phyloP scores from a whole-genome alignment of 2,113 vertebrate genomes.

The Anolis carolinensis region DNA sequence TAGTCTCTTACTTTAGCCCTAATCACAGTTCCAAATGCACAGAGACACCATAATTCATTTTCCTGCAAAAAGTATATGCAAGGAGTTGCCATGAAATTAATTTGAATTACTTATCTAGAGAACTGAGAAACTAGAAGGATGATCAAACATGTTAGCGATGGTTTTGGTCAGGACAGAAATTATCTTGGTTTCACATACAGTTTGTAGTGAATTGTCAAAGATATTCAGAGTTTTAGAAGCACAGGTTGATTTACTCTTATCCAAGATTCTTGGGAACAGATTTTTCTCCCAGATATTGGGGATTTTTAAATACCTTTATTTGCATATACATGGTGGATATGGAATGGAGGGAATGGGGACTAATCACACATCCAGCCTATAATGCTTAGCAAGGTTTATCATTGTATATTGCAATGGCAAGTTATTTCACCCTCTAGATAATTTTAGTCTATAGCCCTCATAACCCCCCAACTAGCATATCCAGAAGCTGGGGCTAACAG shows the following conservation, averaged over 20 bases:
- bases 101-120: background rate
- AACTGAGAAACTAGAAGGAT: background rate
- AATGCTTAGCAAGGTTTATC: too few species aligned
- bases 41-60: background rate
- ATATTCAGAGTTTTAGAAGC: background rate
- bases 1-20: background rate
- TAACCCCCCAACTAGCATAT: too few species aligned
- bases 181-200: background rate
- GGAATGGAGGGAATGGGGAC: too few species aligned
- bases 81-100: background rate
- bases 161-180: background rate
- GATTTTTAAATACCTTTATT: too few species aligned
- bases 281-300: too few species aligned
- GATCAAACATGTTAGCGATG: background rate
- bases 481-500: too few species aligned
- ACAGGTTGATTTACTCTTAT: too few species aligned
- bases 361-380: too few species aligned
- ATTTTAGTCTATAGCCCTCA: too few species aligned
- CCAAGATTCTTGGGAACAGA: too few species aligned
- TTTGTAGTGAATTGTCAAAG: background rate
- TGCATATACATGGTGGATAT: too few species aligned
- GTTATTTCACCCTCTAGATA: too few species aligned
- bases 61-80: background rate
- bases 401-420: background rate
- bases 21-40: background rate